Conservation (phyloP, 64 coral and sea anemone genomes). For the Hydrozoanthus tunicans region DNA sequence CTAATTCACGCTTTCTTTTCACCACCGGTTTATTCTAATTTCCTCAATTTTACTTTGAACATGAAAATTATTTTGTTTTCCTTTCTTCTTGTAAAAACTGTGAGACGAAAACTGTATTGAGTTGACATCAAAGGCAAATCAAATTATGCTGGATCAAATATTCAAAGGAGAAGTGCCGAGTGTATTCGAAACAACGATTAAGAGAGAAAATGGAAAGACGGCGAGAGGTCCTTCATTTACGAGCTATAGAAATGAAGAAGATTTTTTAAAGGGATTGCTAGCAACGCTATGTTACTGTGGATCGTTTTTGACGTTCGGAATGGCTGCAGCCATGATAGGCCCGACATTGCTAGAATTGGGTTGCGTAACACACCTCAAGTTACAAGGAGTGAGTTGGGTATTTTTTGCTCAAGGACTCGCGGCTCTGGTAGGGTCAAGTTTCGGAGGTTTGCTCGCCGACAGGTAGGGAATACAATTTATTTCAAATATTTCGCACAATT, state of each 20-base stretch:
- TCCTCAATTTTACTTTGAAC: background rate
- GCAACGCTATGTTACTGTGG: slow-evolving; percentile 95
- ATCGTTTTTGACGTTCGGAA: slow-evolving; percentile 93
- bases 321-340: slow-evolving; percentile 89
- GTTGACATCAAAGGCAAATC: background rate
- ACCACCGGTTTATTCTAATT: background rate
- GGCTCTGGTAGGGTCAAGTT: slow-evolving; percentile 86
- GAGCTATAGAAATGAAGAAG: slow-evolving; percentile 89
- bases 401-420: slow-evolving; percentile 92
- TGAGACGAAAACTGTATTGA: background rate
- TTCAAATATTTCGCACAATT: background rate
- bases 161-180: slow-evolving; percentile 93
- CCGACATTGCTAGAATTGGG: slow-evolving; percentile 94
- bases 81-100: background rate
- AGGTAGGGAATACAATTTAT: slow-evolving; percentile 67
- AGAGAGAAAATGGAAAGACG: slow-evolving; percentile 63
- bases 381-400: slow-evolving; percentile 87
- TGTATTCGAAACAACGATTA: slow-evolving; percentile 93
- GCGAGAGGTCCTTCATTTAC: slow-evolving; percentile 28
- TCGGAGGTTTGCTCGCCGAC: slow-evolving; percentile 86
- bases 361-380: slow-evolving; percentile 70
- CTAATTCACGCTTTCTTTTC: background rate
- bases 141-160: slow-evolving; percentile 83
- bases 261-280: slow-evolving; percentile 74
- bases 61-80: slow-evolving; percentile 3